phyloP scores from a whole-genome alignment of 1,140 invertebrate genomes.

The Nephotettix cincticeps region DNA sequence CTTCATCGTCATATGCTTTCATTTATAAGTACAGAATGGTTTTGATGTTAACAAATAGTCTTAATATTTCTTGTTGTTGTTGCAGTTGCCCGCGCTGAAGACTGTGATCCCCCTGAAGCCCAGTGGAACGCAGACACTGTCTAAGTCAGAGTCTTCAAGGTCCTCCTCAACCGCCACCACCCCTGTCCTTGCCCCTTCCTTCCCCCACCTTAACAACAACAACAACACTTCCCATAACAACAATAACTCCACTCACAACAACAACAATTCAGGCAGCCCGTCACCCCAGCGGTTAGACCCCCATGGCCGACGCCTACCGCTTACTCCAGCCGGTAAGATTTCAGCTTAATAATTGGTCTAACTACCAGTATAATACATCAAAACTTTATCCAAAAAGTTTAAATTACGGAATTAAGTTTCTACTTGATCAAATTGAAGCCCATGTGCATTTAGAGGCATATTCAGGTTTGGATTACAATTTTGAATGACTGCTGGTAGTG shows the following conservation, averaged over 20 bases:
- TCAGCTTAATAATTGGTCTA: too few relatives aligned
- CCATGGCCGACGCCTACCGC: slow-evolving; percentile 36
- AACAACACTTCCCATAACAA: slow-evolving; percentile 33
- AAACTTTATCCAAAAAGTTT: too few relatives aligned
- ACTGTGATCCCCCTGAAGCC: slow-evolving; percentile 29
- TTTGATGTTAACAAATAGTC: too few relatives aligned
- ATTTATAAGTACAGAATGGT: too few relatives aligned
- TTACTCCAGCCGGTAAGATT: slow-evolving; percentile 39
- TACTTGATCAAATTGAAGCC: too few relatives aligned
- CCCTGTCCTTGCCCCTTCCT: slow-evolving; percentile 32
- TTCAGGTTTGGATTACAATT: too few relatives aligned
- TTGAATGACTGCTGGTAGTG: too few relatives aligned
- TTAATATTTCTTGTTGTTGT: slow-evolving; percentile 7
- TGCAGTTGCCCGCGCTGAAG: slow-evolving; percentile 39
- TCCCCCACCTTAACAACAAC: slow-evolving; percentile 36
- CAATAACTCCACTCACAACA: slow-evolving; percentile 37
- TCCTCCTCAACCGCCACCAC: slow-evolving; percentile 25
- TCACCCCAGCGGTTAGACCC: slow-evolving; percentile 32
- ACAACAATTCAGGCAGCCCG: slow-evolving; percentile 27
- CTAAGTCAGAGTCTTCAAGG: slow-evolving; percentile 31
- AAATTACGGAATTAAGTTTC: too few relatives aligned
- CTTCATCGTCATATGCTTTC: too few relatives aligned
- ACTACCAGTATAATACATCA: too few relatives aligned
- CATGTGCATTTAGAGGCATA: too few relatives aligned
- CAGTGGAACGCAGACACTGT: slow-evolving; percentile 16